Evolutionary conservation across 2,888 invertebrate species (phyloP), one percentile per base, ranked within the genome.

Genomic region (Acanthosoma haemorrhoidale): DNA sequence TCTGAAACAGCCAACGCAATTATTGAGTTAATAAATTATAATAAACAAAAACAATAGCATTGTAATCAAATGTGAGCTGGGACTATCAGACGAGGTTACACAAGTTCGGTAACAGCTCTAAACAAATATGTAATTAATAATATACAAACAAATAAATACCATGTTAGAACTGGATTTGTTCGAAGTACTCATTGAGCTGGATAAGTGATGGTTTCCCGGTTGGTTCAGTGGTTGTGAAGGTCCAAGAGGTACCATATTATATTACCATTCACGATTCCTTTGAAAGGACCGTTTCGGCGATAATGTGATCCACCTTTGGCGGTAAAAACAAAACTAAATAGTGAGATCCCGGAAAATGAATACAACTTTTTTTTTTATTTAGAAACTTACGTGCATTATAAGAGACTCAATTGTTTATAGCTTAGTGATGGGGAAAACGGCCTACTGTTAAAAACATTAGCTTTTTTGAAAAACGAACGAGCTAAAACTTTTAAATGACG

Each of bases 1-100:
- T 96, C 94, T 95, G 84, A 75, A 75, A 68, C 68, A 70, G 18
- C 59, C 15, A 64, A 21, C 25, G 34, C 21, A 31, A 32, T 29
- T 15, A 29, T 3, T 34, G 36, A 60, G 32, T 60, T 34, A 60
- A 60, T 34, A 34, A 32, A 60, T 36, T 36, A 15, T 34, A 16
- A 60, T 18, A 60, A 4, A 4, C 13, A 15, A 15, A 39, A 43
- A 4, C 8, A 25, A 25, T 29, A 51, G 29, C n/a, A 1, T 60
- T 31, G 13, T 13, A 60, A 18, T 11, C 2, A 32, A 13, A 60
- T 5, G n/a, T n/a, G n/a, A n/a, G n/a, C n/a, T n/a, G n/a, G n/a
- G n/a, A n/a, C n/a, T 8, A n/a, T n/a, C 31, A n/a, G 6, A 5
- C 13, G 13, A 51, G 13, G 25, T 21, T 25, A 39, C 21, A 25